Evolutionary conservation across 92 coral and sea anemone species (phyloP).

Genomic region (Siderastrea radians): DNA sequence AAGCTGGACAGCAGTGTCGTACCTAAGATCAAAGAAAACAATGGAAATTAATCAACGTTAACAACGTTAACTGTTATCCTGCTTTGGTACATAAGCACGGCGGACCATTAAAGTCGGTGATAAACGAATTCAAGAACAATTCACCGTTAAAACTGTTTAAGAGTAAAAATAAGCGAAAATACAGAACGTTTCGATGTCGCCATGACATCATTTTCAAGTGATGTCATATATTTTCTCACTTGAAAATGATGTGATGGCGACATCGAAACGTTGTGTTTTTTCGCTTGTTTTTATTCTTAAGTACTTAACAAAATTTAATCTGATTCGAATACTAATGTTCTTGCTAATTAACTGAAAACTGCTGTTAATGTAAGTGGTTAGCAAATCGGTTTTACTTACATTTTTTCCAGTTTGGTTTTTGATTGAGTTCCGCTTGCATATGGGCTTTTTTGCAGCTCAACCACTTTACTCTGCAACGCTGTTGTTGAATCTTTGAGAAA

Average conservation of each 20-base stretch:
- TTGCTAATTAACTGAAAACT: no score
- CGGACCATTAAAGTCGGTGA: no score
- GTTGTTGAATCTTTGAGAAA: conserved; percentile 30
- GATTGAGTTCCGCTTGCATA: conserved; percentile 38
- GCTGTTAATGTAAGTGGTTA: background rate
- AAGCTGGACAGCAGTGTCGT: conserved; percentile 53
- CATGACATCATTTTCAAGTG: no score
- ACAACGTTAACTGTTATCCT: background rate
- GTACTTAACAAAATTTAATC: no score
- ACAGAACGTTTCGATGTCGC: no score
- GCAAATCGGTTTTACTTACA: conserved; percentile 24
- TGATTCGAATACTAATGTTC: no score
- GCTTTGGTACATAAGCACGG: background rate
- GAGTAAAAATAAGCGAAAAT: no score
- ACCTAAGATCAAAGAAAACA: conserved; percentile 35
- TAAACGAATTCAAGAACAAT: no score
- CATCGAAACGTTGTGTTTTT: no score
- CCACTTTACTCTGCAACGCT: conserved; percentile 52
- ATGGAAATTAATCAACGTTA: background rate
- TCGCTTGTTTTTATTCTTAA: no score
- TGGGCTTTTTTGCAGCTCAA: conserved; percentile 72
- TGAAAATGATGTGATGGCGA: no score
- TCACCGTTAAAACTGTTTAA: background rate
- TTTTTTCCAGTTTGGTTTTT: conserved; percentile 43
- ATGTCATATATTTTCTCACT: no score